A percentile compares a stretch with the other conserved stretches of the same genome.
Conservation (phyloP, 1,140 invertebrate species). For the Bombyx mandarina region DNA sequence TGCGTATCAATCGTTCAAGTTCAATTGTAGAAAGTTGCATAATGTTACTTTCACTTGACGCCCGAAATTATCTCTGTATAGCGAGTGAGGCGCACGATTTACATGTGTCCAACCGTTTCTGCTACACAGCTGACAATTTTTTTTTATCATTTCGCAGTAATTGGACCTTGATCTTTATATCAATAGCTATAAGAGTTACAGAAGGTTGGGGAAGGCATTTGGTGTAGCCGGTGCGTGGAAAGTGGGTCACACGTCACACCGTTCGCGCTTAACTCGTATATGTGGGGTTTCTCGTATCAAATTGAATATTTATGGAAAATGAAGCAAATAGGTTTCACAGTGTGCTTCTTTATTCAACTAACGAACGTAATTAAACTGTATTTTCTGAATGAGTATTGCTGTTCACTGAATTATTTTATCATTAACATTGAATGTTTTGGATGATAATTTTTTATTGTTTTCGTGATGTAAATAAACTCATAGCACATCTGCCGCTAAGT, state of each 20-base stretch:
- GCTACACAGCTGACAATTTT: conserved; percentile 23
- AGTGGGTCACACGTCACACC: conserved; percentile 61
- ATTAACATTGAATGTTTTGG: too few relatives aligned
- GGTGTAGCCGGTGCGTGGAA: conserved; percentile 46
- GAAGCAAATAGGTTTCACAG: conserved; percentile 12
- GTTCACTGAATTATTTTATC: too few relatives aligned
- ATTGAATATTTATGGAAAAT: conserved; percentile 29
- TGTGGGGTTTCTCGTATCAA: conserved; percentile 51
- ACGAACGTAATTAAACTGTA: too few relatives aligned
- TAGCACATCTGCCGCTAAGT: too few relatives aligned
- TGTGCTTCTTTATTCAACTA: conserved; percentile 3
- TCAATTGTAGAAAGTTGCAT: conserved; percentile 60
- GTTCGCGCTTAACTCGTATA: conserved; percentile 55
- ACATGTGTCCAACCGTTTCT: conserved; percentile 42
- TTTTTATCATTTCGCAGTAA: conserved; percentile 10
- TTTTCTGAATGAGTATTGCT: too few relatives aligned
- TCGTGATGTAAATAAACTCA: too few relatives aligned
- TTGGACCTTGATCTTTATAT: conserved; percentile 32
- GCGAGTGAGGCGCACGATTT: conserved; percentile 39
- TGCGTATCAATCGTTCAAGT: conserved; percentile 1
- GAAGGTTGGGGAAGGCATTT: conserved; percentile 36
- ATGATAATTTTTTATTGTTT: too few relatives aligned
- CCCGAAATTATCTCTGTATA: conserved; percentile 43
- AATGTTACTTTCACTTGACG: conserved; percentile 64
- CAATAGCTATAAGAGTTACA: conserved; percentile 27